Base-by-base conservation (phyloP, 2,888 invertebrate genomes). In the Salpingus planirostris region DNA sequence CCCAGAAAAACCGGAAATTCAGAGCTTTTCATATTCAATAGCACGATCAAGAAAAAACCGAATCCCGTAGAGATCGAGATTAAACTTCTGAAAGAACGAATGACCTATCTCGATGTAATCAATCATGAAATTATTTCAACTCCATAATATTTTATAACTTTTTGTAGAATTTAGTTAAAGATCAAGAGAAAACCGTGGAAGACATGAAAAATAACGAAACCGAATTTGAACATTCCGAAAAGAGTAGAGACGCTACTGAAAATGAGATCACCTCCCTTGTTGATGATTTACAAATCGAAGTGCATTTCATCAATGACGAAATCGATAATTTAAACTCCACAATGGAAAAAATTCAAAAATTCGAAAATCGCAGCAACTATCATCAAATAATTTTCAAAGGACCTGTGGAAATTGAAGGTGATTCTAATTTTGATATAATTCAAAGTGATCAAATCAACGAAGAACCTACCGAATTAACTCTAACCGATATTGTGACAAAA, bases 351-450 rank as follows among this genome's bases (percentile, higher is more conserved):
- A 18, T 18, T 18, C 6, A 18, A 8, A 7, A 6, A 8, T 18
- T 18, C 18, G 18, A 18, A 8, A 8, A 23, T 7, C 10, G 4
- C 4, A 4, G 6, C 8, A 23, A 11, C 5, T 23, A 23, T 10
- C 5, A 54, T 14, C 52, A 43, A 15, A 39, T 66, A 2, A 43
- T 59, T 12, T 43, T 69, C 6, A 50, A 52, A 14, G 66, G 62
- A 11, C 36, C 47, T 24, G 40, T 68, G 2, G 43, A 49, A 29
- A 47, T 66, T 15, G 41, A 41, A 10, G 61, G 59, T 10, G 47
- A 40, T 6, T 42, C 59, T 24, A 43, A 49, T 2, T 43, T 55
- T 13, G 43, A 53, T 13, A 46, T 51, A 27, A 42, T 65, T 11
- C 35, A 40, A 8, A 47, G 60, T 6, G 32, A 39, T 3, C 44